These are phyloP conservation scores for Ophonus ardosiacus DNA, from an alignment of 2,888 invertebrate species.

Conservation along the genomic window DNA sequence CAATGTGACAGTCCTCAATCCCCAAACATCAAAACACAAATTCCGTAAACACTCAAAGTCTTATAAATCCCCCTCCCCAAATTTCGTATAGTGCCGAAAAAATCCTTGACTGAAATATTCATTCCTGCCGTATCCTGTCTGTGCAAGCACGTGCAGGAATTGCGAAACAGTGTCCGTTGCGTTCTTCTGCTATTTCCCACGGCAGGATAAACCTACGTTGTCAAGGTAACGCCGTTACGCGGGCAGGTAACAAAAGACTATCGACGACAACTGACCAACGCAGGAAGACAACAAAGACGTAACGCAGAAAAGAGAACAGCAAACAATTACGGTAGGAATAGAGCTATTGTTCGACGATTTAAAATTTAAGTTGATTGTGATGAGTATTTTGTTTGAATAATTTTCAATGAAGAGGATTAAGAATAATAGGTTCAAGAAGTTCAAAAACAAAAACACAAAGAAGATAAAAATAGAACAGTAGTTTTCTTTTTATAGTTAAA, in stretches of 20 bases:
- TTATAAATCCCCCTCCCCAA: too few species aligned
- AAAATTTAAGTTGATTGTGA: not conserved
- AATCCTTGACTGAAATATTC: constrained; percentile 42
- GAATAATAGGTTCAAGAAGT: not conserved
- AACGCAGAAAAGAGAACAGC: not conserved
- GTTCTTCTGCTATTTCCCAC: constrained; percentile 6
- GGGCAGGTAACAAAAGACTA: constrained; percentile 27
- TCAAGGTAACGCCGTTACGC: not conserved
- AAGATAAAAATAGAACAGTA: not conserved
- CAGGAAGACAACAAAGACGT: constrained; percentile 1
- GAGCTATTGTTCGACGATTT: constrained; percentile 1
- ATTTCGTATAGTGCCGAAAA: not conserved
- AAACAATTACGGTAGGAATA: not conserved
- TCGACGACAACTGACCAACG: constrained; percentile 40
- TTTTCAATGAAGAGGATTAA: not conserved
- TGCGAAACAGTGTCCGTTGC: not conserved
- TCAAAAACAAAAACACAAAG: not conserved
- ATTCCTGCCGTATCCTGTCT: constrained; percentile 4
- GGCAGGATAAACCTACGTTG: constrained; percentile 6
- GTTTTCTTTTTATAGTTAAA: not conserved
- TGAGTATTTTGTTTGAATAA: constrained; percentile 1
- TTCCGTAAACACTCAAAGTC: too few species aligned
- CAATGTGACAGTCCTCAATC: too few species aligned
- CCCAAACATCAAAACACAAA: too few species aligned
- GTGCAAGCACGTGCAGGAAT: constrained; percentile 6